A percentile compares a stretch with the other conserved stretches of the same genome.
These are phyloP conservation scores for Manacus vitellinus DNA, from an alignment of 2,113 vertebrate species.

Conservation along the genomic window DNA sequence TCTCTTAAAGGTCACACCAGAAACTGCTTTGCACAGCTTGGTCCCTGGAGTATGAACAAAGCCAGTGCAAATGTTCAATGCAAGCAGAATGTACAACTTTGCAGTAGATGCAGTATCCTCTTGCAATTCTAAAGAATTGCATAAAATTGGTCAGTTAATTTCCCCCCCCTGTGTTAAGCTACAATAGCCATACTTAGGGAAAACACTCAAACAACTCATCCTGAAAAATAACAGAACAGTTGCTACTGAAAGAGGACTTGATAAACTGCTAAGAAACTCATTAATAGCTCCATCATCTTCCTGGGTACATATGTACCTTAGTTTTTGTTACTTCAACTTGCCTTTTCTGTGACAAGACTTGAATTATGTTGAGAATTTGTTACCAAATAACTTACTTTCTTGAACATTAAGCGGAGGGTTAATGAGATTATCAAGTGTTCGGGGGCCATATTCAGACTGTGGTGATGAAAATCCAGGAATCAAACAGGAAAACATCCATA, in stretches of 20 bases:
- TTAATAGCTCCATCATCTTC: background rate
- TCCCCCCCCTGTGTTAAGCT: background rate
- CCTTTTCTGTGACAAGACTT: background rate
- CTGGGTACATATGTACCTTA: background rate
- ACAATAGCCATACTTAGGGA: background rate
- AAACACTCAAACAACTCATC: background rate
- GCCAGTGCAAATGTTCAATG: background rate
- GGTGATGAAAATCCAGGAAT: slow-evolving; percentile 96
- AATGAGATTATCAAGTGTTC: slow-evolving; percentile 94
- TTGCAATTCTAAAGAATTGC: background rate
- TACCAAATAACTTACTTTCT: slow-evolving; percentile 84
- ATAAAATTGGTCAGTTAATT: background rate
- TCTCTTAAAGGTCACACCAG: background rate
- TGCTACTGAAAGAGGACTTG: background rate
- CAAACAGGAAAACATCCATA: slow-evolving; percentile 97
- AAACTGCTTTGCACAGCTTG: background rate
- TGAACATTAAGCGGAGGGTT: slow-evolving; percentile 90
- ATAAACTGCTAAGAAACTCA: background rate
- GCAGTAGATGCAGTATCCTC: background rate
- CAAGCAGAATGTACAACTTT: background rate
- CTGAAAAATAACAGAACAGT: background rate
- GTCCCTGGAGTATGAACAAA: background rate
- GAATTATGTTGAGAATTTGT: background rate
- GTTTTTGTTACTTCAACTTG: background rate
- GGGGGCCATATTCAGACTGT: slow-evolving; percentile 86